These are phyloP conservation scores for Cotesia glomerata DNA, from an alignment of 1,140 invertebrate species.

Conservation along the genomic window DNA sequence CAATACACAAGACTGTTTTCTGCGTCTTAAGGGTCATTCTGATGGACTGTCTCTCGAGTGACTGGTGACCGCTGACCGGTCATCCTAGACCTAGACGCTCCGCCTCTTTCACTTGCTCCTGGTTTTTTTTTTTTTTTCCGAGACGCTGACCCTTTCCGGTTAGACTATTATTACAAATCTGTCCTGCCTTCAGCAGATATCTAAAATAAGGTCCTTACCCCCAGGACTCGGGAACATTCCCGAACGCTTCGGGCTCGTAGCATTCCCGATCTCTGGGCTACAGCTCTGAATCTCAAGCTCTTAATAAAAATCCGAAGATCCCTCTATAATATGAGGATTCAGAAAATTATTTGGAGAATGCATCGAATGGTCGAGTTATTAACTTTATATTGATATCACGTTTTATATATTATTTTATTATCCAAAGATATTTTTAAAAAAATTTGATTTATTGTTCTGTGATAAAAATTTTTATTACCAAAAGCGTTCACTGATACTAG, in stretches of 20 bases:
- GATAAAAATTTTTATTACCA: not conserved
- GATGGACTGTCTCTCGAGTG: conserved; percentile 26
- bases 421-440: too few species aligned
- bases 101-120: not conserved
- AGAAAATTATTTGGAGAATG: conserved; percentile 10
- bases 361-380: not conserved
- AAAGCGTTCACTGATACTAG: not conserved
- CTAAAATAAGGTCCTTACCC: not conserved
- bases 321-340: not conserved
- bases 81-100: not conserved
- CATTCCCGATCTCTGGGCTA: not conserved
- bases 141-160: too few species aligned
- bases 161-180: too few species aligned
- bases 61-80: not conserved
- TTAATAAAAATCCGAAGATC: not conserved
- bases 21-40: not conserved
- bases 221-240: not conserved
- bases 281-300: not conserved
- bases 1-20: conserved; percentile 18
- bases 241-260: not conserved
- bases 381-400: not conserved
- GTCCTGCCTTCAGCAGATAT: not conserved
- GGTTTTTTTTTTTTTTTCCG: not conserved
- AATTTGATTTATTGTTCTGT: too few species aligned
- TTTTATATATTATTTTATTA: too few species aligned